phyloP scores from a whole-genome alignment of 2,797 vertebrate species.

The Natrix natrix region DNA sequence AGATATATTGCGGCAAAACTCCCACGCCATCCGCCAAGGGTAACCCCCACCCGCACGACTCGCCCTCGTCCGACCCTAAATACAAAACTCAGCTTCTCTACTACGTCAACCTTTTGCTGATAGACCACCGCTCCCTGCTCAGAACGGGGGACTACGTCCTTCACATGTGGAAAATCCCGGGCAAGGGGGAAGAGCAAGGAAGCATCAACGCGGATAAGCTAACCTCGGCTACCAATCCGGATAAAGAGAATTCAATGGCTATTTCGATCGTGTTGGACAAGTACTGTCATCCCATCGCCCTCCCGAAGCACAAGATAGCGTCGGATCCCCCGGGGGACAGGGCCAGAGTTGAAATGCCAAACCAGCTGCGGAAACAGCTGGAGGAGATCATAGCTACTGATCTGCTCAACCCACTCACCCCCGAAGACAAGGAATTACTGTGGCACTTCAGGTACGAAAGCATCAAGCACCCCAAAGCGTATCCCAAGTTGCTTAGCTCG shows the following conservation, averaged over 20 bases:
- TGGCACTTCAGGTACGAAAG: conserved; percentile 98
- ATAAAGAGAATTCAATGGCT: conserved; percentile 93
- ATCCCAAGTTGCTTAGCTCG: conserved; percentile 93
- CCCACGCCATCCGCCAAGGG: conserved; percentile 75
- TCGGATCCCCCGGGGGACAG: conserved; percentile 76
- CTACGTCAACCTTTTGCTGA: conserved; percentile 93
- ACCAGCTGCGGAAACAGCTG: conserved; percentile 93
- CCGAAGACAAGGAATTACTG: conserved; percentile 94
- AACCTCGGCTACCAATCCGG: conserved; percentile 95
- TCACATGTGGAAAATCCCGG: conserved; percentile 98
- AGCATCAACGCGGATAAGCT: conserved; percentile 97
- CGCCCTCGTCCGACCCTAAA: conserved; percentile 73
- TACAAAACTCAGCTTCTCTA: conserved; percentile 91
- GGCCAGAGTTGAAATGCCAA: conserved; percentile 92
- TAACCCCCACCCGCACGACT: conserved; percentile 72
- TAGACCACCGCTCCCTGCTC: conserved; percentile 94
- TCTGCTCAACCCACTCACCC: conserved; percentile 91
- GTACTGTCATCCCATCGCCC: conserved; percentile 93
- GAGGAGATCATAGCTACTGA: conserved; percentile 91
- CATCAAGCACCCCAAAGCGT: conserved; percentile 90
- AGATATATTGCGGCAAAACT: conserved; percentile 89
- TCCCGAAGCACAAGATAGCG: conserved; percentile 86
- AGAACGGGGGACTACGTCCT: conserved; percentile 94
- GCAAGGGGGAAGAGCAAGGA: conserved; percentile 92
- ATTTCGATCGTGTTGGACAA: conserved; percentile 90